Percentiles rank a stretch among this genome's conserved stretches.
These are phyloP conservation scores for Conomelus anceps DNA, from an alignment of 2,888 invertebrate species.

Conservation along the genomic window DNA sequence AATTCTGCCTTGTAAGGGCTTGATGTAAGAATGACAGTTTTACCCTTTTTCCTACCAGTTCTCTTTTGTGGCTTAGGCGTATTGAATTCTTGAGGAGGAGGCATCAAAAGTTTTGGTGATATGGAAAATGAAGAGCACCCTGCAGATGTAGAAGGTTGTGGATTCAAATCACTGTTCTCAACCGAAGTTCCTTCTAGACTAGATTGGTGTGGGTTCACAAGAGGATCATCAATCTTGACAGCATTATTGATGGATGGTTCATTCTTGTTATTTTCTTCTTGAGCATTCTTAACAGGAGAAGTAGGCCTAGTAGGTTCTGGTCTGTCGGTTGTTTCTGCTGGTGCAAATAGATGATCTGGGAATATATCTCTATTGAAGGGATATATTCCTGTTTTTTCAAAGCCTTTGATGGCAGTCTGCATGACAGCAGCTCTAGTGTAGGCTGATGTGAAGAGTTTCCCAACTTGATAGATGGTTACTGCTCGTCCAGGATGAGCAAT, in stretches of 20 bases:
- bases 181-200: no score
- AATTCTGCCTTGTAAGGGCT: background rate
- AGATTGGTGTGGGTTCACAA: no score
- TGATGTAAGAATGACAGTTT: background rate
- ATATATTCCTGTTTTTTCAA: constrained; percentile 37
- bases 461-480: constrained; percentile 34
- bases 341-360: constrained; percentile 35
- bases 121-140: constrained; percentile 9
- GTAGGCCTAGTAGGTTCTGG: background rate
- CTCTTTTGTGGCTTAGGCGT: background rate
- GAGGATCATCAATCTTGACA: no score
- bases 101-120: constrained; percentile 8
- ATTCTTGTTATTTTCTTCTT: no score
- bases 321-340: constrained; percentile 27
- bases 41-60: background rate
- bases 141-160: background rate
- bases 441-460: constrained; percentile 32
- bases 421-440: constrained; percentile 33
- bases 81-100: background rate
- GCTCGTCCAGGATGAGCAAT: constrained; percentile 33
- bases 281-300: no score
- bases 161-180: no score
- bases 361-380: constrained; percentile 36
- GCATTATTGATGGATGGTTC: no score
- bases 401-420: constrained; percentile 36